Base-by-base conservation (phyloP, 2,113 vertebrate species). In the Noctilio leporinus region DNA sequence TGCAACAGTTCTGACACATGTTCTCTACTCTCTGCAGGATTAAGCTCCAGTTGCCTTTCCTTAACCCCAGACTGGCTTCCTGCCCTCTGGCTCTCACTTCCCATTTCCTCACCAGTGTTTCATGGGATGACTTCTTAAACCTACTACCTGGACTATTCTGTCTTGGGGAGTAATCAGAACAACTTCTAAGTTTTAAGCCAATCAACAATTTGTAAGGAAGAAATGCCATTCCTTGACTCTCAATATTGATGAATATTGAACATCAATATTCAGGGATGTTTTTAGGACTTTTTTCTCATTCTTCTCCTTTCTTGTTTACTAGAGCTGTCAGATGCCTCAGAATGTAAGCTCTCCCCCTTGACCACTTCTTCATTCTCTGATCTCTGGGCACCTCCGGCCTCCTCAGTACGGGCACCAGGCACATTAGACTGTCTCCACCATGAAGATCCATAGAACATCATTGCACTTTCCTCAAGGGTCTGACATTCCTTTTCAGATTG, bases 381-480 rank as follows among this genome's bases (percentile, higher is more conserved):
- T 17, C 33, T 55, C 7, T 30, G 20, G 28, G 33, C 59, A 33
- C 2, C 15, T 28, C 76, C 10, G 9, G 9, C 72, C 20, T 77
- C 87, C 40, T 19, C n/a, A 53, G 59, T 9, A 19, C 1, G 2
- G 4, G 1, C 26, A 15, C 89, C 51, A 55, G 45, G 30, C 15
- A 24, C 33, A 3, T 1, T 1, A 1, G 28, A 14, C n/a, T 51
- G 1, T 10, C 19, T 35, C 47, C 24, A 10, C 30, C 22, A 47
- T 43, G n/a, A 77, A 55, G 59, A 19, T 7, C 43, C 65, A 40
- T 1, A 62, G 4, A 47, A 47, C 26, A 3, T 10, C 7, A 0
- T 30, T 57, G n/a, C 7, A 22, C 8, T 49, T 64, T 51, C 2
- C 49, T 76, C 43, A 10, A 55, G 17, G 28, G 45, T 62, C 4